Base-by-base conservation (phyloP, 2,888 invertebrate species). In the Rhingia rostrata region DNA sequence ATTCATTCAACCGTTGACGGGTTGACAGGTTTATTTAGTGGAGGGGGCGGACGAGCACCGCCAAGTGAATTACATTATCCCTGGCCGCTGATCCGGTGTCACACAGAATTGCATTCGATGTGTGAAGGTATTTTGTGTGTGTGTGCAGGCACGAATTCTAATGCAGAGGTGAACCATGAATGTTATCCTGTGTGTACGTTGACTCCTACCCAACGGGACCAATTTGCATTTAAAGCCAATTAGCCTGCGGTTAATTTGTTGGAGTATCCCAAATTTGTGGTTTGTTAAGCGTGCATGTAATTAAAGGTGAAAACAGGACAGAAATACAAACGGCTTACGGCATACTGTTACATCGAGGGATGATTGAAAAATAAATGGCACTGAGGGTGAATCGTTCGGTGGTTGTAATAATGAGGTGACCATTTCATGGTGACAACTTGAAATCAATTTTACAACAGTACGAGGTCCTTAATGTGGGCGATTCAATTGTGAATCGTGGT, bases 181-280 rank as follows among this genome's bases (percentile, higher is more conserved):
- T 77, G 77, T 64, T 70, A 77, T 78, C 72, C 60, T 72, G 72
- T 78, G 78, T 82, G 64, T 72, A 51, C 43, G 60, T 66, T 49
- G 61, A 78, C 82, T 49, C 66, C 78, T 43, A 66, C 43, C 47
- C 35, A 72, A 43, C 41, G 49, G 33, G 54, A 67, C 49, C 79
- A 72, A 86, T 86, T 86, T 86, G 81, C 83, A 83, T 86, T 86
- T 75, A 81, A 85, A 87, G 86, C 86, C 86, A 87, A 88, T 88
- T 88, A 87, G 86, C 85, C 86, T 87, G 87, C 74, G 88, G 88
- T 87, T 86, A 88, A 87, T 87, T 88, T 87, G 86, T 86, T 83
- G 86, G 87, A 84, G 83, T 84, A 83, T 86, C 63, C 75, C 74
- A 73, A 85, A 86, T 77, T 86, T 86, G 86, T 78, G 79, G 86